A percentile compares a stretch with the other conserved stretches of the same genome.
Conservation (phyloP, 1,140 invertebrate species). For the Helicoverpa zea region DNA sequence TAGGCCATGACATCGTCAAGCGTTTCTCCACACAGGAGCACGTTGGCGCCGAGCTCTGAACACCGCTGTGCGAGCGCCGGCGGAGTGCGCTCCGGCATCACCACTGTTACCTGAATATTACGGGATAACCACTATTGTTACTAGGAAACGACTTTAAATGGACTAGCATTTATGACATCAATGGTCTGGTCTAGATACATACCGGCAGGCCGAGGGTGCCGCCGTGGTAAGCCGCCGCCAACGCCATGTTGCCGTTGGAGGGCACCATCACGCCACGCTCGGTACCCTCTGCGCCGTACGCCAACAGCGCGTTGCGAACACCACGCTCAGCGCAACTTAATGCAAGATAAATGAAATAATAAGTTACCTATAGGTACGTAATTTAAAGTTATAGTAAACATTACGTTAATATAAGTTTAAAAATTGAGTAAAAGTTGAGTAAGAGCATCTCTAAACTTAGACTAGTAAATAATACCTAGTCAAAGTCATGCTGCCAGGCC, state of each 20-base stretch:
- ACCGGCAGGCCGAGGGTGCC: conserved; percentile 71
- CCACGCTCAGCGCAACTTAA: conserved; percentile 78
- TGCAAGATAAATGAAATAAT: background rate
- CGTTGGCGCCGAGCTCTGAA: conserved; percentile 76
- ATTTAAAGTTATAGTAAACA: too few species aligned
- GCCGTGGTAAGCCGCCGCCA: conserved; percentile 77
- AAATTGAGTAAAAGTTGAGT: too few species aligned
- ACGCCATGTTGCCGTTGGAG: conserved; percentile 73
- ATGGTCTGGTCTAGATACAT: conserved; percentile 1
- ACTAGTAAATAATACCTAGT: too few species aligned
- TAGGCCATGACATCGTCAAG: conserved; percentile 67
- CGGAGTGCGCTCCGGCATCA: conserved; percentile 68
- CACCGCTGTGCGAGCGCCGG: conserved; percentile 72
- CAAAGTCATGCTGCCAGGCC: too few species aligned
- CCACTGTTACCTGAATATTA: conserved; percentile 67
- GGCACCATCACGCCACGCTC: conserved; percentile 73
- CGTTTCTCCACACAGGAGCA: conserved; percentile 71
- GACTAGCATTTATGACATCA: background rate
- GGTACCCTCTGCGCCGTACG: conserved; percentile 57
- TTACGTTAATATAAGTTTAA: background rate
- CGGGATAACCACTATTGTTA: background rate
- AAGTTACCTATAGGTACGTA: background rate
- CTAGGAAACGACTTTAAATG: background rate
- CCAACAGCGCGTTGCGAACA: conserved; percentile 71
- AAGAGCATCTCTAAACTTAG: too few species aligned